Base-by-base conservation (phyloP, 1,140 invertebrate species). In the Drosophila serrata region DNA sequence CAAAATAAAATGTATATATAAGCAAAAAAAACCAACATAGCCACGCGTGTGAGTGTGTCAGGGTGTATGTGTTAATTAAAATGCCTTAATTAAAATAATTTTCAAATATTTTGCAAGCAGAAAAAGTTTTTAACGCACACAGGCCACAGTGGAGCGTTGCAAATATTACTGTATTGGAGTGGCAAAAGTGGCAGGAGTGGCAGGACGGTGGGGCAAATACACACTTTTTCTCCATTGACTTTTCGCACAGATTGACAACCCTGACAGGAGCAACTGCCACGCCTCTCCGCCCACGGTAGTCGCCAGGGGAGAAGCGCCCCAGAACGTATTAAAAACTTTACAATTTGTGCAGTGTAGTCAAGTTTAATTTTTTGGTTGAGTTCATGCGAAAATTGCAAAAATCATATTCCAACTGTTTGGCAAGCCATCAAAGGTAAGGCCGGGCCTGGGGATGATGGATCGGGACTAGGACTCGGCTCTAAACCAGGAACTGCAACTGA, bases 331-430 rank as follows among this genome's bases (percentile, higher is more conserved):
- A 87, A 90, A 87, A 90, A 87, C 81, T 87, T 87, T 87, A 90
- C 85, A 87, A 80, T 84, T 87, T 75, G 81, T 88, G 70, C 84
- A 82, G 63, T 63, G 76, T 82, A 87, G 84, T 87, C 84, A 81
- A 90, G 84, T 87, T 87, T 87, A 87, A 87, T 87, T 87, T 87
- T 87, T 87, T 87, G 84, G 84, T 87, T 90, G 84, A 87, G 84
- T 87, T 87, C 84, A 84, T 87, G 80, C 84, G 84, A 87, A 87
- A 87, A 87, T 87, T 87, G 84, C 84, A 90, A 87, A 87, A 87
- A 87, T 90, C 84, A 87, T 87, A 87, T 87, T 87, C 85, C 84
- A 87, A 88, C 85, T 88, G 84, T 88, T 87, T 87, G 85, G 80
- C 80, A 90, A 87, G 77, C 85, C 62, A 84, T 88, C 84, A 87